Evolutionary conservation across 2,113 vertebrate species (phyloP), one percentile per base, ranked within the genome.

Genomic region (Neotragus pygmaeus): DNA sequence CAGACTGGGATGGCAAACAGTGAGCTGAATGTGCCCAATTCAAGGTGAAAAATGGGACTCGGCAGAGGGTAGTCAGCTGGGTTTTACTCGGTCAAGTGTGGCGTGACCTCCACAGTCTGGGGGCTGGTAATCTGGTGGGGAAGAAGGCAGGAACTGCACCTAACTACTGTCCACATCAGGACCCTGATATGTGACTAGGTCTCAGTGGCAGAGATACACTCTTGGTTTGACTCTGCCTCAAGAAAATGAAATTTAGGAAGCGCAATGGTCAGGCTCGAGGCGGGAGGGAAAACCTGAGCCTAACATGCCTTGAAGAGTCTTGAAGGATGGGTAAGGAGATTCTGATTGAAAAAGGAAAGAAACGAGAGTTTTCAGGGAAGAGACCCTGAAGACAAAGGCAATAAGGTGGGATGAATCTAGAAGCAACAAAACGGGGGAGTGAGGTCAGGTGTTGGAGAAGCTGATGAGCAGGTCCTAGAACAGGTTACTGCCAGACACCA

Each of bases 81-180:
- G 9, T 25, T 6, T 10, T 23, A 10, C 33, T 64, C 30, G 21
- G 85, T 33, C 39, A 28, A 27, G 15, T 8, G 21, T 2, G 7
- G 6, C 0, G 2, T 21, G 30, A 7, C 15, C 47, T 27, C 12
- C 0, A n/a, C 3, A 7, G 4, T 30, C 70, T n/a, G 2, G 39
- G n/a, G 58, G 2, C 55, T 39, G 10, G 1, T 10, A 0, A 15
- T 43, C 17, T 87, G 51, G 55, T 3, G 5, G 13, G 23, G 19
- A n/a, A 16, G 3, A 5, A 19, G 49, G 36, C 3, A 5, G 5
- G 2, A 3, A 39, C 55, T 0, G 21, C 7, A 15, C 2, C 30
- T 7, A 62, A 28, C 27, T 4, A 7, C 12, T 2, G 3, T 53
- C 57, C 88, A 2, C 2, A 8, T 30, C 0, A 5, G n/a, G 77